These are phyloP conservation scores for Silurus asotus DNA, from an alignment of 2,113 vertebrate species.

Conservation along the genomic window DNA sequence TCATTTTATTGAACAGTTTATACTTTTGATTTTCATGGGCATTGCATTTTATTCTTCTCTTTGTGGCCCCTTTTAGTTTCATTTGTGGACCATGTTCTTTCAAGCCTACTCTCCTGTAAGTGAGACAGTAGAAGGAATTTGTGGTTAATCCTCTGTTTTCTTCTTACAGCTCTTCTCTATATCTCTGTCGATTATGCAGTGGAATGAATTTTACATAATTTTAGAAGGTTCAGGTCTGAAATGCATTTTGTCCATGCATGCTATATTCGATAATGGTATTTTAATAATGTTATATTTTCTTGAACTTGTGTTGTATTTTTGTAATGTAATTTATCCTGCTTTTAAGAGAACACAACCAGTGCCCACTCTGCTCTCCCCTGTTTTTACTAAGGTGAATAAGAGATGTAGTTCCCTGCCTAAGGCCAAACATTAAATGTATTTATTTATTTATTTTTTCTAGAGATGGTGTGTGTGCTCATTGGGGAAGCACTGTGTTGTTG, in stretches of 20 bases:
- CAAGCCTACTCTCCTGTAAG: constrained; percentile 39
- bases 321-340: constrained; percentile 71
- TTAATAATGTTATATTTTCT: constrained; percentile 55
- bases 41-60: constrained; percentile 38
- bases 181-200: constrained; percentile 34
- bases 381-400: constrained; percentile 71
- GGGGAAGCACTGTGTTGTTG: constrained; percentile 44
- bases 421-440: constrained; percentile 68
- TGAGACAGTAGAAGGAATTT: constrained; percentile 46
- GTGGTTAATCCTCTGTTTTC: constrained; percentile 32
- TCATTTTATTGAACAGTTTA: constrained; percentile 38
- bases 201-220: constrained; percentile 49
- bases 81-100: constrained; percentile 23
- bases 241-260: constrained; percentile 48
- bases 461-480: constrained; percentile 47
- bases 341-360: constrained; percentile 69
- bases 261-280: constrained; percentile 35
- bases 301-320: constrained; percentile 31
- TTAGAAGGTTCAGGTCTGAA: constrained; percentile 37
- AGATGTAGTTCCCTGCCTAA: constrained; percentile 68
- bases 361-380: constrained; percentile 62
- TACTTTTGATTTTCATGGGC: constrained; percentile 18
- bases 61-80: constrained; percentile 3
- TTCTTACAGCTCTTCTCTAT: constrained; percentile 26
- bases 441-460: constrained; percentile 80